phyloP scores from a whole-genome alignment of 2,888 invertebrate genomes.

The Lypha dubia region DNA sequence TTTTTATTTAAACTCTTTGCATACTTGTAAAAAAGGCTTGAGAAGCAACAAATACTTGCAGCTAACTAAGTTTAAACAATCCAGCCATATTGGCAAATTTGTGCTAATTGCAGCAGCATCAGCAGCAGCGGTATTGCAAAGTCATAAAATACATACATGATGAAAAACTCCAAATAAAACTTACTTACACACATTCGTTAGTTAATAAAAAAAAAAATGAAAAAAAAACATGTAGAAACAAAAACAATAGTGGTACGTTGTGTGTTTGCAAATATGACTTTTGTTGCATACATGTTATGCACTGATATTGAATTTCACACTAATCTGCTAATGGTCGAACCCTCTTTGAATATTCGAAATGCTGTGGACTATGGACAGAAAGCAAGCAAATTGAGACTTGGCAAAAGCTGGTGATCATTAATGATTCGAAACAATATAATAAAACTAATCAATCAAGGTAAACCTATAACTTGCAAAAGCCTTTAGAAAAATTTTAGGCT shows the following conservation, averaged over 20 bases:
- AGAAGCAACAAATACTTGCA: slow-evolving; percentile 44
- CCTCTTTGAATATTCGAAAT: slow-evolving; percentile 56
- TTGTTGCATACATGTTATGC: slow-evolving; percentile 61
- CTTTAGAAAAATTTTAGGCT: too few species aligned
- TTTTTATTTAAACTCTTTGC: slow-evolving; percentile 29
- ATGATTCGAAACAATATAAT: too few species aligned
- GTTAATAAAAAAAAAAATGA: slow-evolving; percentile 10
- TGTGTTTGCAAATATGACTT: slow-evolving; percentile 37
- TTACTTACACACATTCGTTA: neutral
- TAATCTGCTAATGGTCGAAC: slow-evolving; percentile 70
- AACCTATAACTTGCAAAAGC: too few species aligned
- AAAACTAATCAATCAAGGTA: too few species aligned
- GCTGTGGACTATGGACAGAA: slow-evolving; percentile 5
- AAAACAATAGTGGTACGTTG: slow-evolving; percentile 21
- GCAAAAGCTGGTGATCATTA: neutral
- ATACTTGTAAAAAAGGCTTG: neutral
- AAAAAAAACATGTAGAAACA: neutral
- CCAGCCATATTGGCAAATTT: slow-evolving; percentile 70
- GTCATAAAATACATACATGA: slow-evolving; percentile 64
- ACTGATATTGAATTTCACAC: slow-evolving; percentile 72
- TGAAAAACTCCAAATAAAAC: slow-evolving; percentile 56
- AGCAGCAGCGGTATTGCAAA: slow-evolving; percentile 68
- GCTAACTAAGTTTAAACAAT: slow-evolving; percentile 67
- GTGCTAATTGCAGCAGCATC: slow-evolving; percentile 71
- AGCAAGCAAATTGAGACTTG: neutral